phyloP scores from a whole-genome alignment of 1,140 invertebrate genomes.

The Drosophila navojoa region DNA sequence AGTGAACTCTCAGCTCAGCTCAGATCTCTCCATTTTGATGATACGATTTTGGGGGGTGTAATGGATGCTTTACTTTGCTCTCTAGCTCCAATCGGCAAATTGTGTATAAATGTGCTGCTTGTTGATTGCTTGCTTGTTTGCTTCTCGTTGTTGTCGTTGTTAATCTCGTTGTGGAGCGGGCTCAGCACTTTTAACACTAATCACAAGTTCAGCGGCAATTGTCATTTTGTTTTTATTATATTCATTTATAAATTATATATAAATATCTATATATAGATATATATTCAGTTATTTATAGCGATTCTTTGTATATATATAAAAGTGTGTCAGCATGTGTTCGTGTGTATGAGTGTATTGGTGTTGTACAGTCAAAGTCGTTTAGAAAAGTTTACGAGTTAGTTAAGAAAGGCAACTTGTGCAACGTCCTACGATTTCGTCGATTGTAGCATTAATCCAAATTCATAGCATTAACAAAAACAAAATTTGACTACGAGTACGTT shows the following conservation, averaged over 20 bases:
- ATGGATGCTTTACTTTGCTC: slow-evolving; percentile 18
- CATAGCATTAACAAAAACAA: slow-evolving; percentile 22
- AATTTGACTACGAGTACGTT: slow-evolving; percentile 75
- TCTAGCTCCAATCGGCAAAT: slow-evolving; percentile 53
- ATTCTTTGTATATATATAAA: slow-evolving; percentile 31
- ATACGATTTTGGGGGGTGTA: slow-evolving; percentile 27
- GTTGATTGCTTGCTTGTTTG: slow-evolving; percentile 21
- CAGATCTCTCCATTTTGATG: slow-evolving; percentile 54
- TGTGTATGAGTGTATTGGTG: slow-evolving; percentile 21
- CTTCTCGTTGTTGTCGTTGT: slow-evolving; percentile 29
- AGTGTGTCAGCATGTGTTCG: neutral
- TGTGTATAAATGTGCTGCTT: slow-evolving; percentile 50
- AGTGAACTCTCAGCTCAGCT: slow-evolving; percentile 51
- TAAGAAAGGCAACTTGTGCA: slow-evolving; percentile 75
- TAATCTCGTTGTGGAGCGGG: slow-evolving; percentile 21
- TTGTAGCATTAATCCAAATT: slow-evolving; percentile 21
- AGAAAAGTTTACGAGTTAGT: slow-evolving; percentile 52
- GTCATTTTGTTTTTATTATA: slow-evolving; percentile 28
- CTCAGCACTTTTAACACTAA: slow-evolving; percentile 52
- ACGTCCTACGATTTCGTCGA: slow-evolving; percentile 32
- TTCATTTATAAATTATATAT: slow-evolving; percentile 1
- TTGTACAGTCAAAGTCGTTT: slow-evolving; percentile 59
- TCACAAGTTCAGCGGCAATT: slow-evolving; percentile 57
- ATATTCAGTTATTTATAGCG: slow-evolving; percentile 37
- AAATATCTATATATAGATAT: neutral